These are phyloP conservation scores for Todus mexicanus DNA, from an alignment of 2,797 vertebrate genomes.

Conservation along the genomic window DNA sequence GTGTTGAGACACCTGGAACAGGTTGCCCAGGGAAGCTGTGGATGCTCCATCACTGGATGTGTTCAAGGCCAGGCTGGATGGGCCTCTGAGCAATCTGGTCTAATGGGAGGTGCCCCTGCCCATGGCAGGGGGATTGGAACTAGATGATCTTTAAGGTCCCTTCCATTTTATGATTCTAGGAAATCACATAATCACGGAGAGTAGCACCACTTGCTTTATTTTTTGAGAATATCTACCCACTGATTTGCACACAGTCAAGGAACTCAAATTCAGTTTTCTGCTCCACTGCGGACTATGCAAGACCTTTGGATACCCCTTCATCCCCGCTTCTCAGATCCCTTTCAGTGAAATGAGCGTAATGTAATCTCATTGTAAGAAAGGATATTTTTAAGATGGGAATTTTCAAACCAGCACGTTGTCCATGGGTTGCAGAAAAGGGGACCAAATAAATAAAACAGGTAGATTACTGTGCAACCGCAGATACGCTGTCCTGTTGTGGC, in stretches of 20 bases:
- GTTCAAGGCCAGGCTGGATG: no score
- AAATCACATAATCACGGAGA: neutral
- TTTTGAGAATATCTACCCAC: neutral
- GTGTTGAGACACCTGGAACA: no score
- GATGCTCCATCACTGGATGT: no score
- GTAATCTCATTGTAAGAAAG: neutral
- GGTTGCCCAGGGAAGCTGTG: no score
- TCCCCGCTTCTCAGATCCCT: neutral
- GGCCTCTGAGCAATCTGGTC: no score
- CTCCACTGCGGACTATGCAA: neutral
- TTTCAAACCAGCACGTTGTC: neutral
- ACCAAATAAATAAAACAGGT: neutral
- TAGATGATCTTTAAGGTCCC: no score
- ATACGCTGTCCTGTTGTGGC: rapidly evolving
- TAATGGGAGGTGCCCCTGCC: no score
- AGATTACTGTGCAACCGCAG: neutral
- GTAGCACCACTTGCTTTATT: neutral
- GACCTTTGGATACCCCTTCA: neutral
- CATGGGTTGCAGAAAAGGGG: neutral
- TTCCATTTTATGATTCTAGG: no score
- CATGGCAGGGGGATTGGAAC: no score
- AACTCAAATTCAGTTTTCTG: neutral
- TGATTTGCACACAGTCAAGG: neutral
- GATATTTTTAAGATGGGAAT: neutral
- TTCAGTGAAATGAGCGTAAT: neutral